Conservation (phyloP, 1,140 invertebrate species). For the Aphaenogaster floridana region DNA sequence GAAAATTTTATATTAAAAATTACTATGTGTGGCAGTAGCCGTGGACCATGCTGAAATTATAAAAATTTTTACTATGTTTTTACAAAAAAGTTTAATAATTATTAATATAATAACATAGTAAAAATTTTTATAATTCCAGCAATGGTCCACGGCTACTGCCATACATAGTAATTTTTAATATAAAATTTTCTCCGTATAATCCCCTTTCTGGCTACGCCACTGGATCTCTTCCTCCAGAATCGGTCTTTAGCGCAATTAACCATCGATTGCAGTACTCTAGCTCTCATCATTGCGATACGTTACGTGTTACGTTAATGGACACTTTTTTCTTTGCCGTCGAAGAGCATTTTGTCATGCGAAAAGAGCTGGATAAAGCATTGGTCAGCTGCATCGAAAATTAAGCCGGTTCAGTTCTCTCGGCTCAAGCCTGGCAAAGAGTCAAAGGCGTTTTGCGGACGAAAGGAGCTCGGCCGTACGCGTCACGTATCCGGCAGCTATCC, state of each 20-base stretch:
- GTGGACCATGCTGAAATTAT: no score
- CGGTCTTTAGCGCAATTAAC: not conserved
- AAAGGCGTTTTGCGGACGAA: slow-evolving; percentile 35
- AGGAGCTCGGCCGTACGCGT: slow-evolving; percentile 34
- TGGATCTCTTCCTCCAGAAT: not conserved
- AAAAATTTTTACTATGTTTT: no score
- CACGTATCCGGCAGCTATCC: slow-evolving; percentile 48
- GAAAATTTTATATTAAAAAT: no score
- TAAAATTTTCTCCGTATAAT: no score
- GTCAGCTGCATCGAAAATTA: not conserved
- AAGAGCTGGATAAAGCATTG: not conserved
- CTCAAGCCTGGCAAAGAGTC: slow-evolving; percentile 11
- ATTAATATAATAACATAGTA: no score
- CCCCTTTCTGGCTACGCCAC: no score
- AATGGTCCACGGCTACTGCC: no score
- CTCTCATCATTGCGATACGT: not conserved
- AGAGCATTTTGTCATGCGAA: not conserved
- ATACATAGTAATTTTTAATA: no score
- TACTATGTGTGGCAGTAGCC: no score
- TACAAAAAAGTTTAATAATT: no score
- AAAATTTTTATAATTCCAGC: no score
- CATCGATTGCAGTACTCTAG: not conserved
- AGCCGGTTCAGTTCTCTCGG: not conserved
- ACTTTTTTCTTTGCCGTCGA: not conserved
- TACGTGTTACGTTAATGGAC: not conserved